Percentiles rank a stretch among this genome's conserved stretches.
Evolutionary conservation across 2,113 vertebrate genomes (phyloP).

Genomic region (Phyllostomus discolor): DNA sequence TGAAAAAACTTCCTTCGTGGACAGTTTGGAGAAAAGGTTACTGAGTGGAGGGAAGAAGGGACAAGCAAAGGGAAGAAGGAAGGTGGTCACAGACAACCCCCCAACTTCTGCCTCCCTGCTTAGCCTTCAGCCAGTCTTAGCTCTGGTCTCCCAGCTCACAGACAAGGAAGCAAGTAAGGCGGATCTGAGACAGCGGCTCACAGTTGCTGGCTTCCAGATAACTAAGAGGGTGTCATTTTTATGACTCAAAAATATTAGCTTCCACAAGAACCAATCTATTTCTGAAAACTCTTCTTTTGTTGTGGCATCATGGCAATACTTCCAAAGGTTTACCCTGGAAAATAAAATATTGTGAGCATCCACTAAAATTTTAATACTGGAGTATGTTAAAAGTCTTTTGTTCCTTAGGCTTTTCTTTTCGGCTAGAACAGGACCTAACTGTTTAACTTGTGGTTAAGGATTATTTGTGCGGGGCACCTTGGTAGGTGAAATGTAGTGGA

Average conservation of each 20-base stretch:
- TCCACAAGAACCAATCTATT: not conserved
- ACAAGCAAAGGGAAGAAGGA: not conserved
- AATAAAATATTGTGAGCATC: conserved; percentile 59
- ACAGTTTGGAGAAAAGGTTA: not conserved
- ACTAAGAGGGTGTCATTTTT: conserved; percentile 40
- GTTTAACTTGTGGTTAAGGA: conserved; percentile 78
- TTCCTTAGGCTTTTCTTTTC: conserved; percentile 65
- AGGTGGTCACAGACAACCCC: not conserved
- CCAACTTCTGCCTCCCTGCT: not conserved
- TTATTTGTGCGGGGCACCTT: conserved; percentile 80
- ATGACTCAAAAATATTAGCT: conserved; percentile 47
- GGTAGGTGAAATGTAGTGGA: conserved; percentile 79
- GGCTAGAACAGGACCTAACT: conserved; percentile 76
- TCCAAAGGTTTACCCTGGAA: not conserved
- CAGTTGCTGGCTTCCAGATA: not conserved
- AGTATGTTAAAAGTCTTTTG: conserved; percentile 69
- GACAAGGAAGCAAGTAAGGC: not conserved
- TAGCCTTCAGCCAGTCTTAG: not conserved
- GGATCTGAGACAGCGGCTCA: not conserved
- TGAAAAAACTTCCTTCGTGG: not conserved
- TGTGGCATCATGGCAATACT: conserved; percentile 21
- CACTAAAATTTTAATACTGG: conserved; percentile 34
- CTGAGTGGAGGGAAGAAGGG: not conserved
- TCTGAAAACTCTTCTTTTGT: conserved; percentile 35
- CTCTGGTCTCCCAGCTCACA: not conserved